Percentiles rank a stretch among this genome's conserved stretches.
Evolutionary conservation across 2,797 vertebrate genomes (phyloP).

Genomic region (Denticeps clupeoides): DNA sequence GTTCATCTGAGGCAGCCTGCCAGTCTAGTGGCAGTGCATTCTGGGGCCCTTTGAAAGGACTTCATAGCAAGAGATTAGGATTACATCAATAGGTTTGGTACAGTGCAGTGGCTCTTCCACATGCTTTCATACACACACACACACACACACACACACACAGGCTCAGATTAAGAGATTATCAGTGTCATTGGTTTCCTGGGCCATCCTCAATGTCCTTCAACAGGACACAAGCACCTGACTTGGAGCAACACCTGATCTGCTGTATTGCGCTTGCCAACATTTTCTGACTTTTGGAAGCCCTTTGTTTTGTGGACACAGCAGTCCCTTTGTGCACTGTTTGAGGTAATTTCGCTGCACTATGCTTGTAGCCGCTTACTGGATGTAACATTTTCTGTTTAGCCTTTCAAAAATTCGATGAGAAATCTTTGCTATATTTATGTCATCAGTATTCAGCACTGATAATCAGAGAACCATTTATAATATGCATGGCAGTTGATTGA

Average conservation of each 20-base stretch:
- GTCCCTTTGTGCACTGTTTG: not conserved
- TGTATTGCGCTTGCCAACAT: not conserved
- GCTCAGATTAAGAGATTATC: constrained; percentile 58
- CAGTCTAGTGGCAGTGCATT: constrained; percentile 1
- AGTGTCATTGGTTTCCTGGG: constrained; percentile 39
- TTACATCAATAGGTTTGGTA: constrained; percentile 30
- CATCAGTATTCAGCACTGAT: too few relatives aligned
- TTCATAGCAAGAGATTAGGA: constrained; percentile 36
- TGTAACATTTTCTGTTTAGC: too few relatives aligned
- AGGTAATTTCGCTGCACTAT: too few relatives aligned
- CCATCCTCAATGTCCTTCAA: constrained; percentile 25
- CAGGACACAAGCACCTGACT: too few relatives aligned
- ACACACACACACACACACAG: constrained; percentile 11
- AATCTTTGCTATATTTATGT: too few relatives aligned
- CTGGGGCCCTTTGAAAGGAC: constrained; percentile 22
- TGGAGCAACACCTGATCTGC: constrained; percentile 1
- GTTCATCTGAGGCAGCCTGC: constrained; percentile 2
- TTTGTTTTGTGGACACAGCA: not conserved
- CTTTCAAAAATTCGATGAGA: too few relatives aligned
- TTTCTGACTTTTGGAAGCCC: not conserved
- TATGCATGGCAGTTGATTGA: too few relatives aligned
- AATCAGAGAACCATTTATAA: too few relatives aligned
- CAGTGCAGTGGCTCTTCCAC: constrained; percentile 27
- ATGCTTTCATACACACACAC: constrained; percentile 16
- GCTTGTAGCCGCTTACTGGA: too few relatives aligned